Evolutionary conservation across 2,113 vertebrate species (phyloP), one percentile per base, ranked within the genome.

Genomic region (Poeciliopsis turrubarensis): DNA sequence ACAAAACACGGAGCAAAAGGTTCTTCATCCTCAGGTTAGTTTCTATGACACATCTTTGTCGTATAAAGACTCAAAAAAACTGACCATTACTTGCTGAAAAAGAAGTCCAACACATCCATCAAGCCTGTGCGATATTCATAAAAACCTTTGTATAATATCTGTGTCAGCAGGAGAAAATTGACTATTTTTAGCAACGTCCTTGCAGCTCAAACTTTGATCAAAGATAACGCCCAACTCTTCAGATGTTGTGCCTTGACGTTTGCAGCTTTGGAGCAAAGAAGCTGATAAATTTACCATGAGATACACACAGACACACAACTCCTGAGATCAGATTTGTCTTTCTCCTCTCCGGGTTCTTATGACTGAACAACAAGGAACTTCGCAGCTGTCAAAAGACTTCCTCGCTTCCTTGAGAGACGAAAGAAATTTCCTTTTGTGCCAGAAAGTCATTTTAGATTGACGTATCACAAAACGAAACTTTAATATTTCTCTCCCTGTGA

Each of bases 331-430:
- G 51, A 73, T 19, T 31, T 34, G 17, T 70, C 19, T 26, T 39
- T 1, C 11, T 25, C 54, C 64, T 72, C 66, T 41, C 26, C 19
- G 14, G 73, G 65, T 60, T 71, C 73, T 84, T 71, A 63, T 80
- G 29, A 17, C 54, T 69, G 68, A 54, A 54, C 29, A 68, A 31
- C 27, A 22, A 51, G 11, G 25, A 31, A 67, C 69, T 60, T 77
- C 83, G 79, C 81, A 77, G 83, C 68, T 79, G 70, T 84, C 78
- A 80, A 37, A 84, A 44, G 78, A 41, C 60, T 51, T 44, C 71
- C 15, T 51, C 73, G 61, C 68, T 60, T 34, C 66, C 62, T 22
- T 11, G n/a, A 51, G 70, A 60, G 31, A 71, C 4, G 10, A 15
- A 15, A 19, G 63, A 60, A 34, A 51, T 66, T 47, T 25, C 44